Base-by-base conservation (phyloP, 2,797 vertebrate species). In the Scarus forsteni region DNA sequence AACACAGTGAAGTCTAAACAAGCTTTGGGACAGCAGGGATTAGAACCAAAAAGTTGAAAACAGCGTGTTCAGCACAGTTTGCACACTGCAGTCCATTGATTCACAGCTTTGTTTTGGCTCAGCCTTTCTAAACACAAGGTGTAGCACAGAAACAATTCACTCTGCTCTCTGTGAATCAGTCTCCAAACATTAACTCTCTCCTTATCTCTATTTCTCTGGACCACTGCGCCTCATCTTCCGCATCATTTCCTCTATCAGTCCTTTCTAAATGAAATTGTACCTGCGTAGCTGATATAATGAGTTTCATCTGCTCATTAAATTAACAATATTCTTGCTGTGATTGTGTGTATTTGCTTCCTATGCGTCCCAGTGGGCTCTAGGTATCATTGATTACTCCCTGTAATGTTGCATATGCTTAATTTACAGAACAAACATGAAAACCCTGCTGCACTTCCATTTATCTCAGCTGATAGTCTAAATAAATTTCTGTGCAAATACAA, bases 21-120 rank as follows among this genome's bases (percentile, higher is more conserved):
- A 45, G 11, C 15, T n/a, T 38, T 54, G 11, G 14, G 9, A 14
- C 50, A 34, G 50, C 50, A 51, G 34, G 11, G 44, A 60, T 38
- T 13, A 18, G 3, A 48, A 36, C 19, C 13, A 7, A 34, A 46
- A 60, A 38, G 7, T 8, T 48, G 8, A 36, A 48, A 18, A 89
- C 77, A 73, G 87, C 74, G 80, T 79, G 83, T 84, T 91, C 84
- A 90, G 84, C 84, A 85, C 18, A 7, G 50, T 79, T 79, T 60
- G 69, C 77, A 70, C 54, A 74, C 70, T 85, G 77, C 80, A 78
- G 69, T 44, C 61, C 84, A 88, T 88, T 81, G 91, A 92, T 90
- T 87, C 77, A 73, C 82, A 80, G 79, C 76, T 81, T 89, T 73
- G 81, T 86, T 86, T 85, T 91, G 80, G 64, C 83, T 87, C 59